Evolutionary conservation across 2,888 invertebrate genomes (phyloP), one percentile per base, ranked within the genome.

Genomic region (Scelioninae gen. 2): DNA sequence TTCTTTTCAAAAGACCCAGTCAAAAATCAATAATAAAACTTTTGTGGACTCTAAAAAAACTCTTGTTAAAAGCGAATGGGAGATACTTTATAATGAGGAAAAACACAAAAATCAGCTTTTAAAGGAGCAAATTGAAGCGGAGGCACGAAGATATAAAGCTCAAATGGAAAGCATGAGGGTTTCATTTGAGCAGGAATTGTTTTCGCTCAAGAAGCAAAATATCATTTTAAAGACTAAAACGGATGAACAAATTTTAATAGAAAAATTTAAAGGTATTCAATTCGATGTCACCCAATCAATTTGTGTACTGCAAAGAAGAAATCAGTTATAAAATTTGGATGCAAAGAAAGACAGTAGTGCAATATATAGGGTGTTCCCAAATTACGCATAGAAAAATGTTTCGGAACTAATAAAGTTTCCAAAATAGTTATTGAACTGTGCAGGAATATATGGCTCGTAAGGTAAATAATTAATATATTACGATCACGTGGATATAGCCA

Each of bases 151-250:
- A 9, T 84, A 85, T 69, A 86, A 84, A 46, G 78, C 73, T 3
- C 83, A 83, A 63, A 83, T 86, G 19, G 83, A 84, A 43, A 80
- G 74, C 6, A 82, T 84, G 80, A 80, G 83, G 15, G 74, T 79
- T 9, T 80, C 82, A 0, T 84, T 84, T 52, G 86, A 86, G 63
- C 81, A 83, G 57, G 85, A 86, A 68, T 48, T 85, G 13, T 86
- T 85, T 58, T 71, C 81, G 0, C 50, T 86, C 1, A 86, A 84
- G 33, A 86, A 84, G 22, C 83, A 85, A 46, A 86, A 85, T 50
- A 84, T 85, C 5, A 75, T 85, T 52, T 68, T 86, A 11, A 85
- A 85, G 52, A 78, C 83, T 0, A 85, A 83, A 63, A 67, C 84
- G 0, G 85, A 86, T 39, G 85, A 86, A 19, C 53, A 82, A 0